A percentile compares a stretch with the other conserved stretches of the same genome.
phyloP scores from a whole-genome alignment of 92 coral and sea anemone species.

The Blastomussa wellsi region DNA sequence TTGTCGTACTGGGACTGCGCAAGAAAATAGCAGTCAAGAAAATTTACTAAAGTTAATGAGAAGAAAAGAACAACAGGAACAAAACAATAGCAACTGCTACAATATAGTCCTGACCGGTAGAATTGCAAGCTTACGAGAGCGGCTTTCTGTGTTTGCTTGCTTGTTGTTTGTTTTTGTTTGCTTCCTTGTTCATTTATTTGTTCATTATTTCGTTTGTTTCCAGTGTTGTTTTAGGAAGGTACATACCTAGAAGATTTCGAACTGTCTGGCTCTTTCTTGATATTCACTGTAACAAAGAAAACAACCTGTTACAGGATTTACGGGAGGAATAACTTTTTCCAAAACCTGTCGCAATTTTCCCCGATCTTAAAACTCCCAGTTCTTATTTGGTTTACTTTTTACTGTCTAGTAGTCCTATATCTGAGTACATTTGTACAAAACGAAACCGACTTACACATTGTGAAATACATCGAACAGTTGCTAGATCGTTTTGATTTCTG shows the following conservation, averaged over 20 bases:
- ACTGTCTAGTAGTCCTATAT: not conserved
- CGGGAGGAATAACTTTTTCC: not conserved
- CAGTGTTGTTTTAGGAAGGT: not conserved
- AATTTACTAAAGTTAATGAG: not conserved
- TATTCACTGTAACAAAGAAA: slow-evolving; percentile 43
- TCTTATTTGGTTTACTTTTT: not conserved
- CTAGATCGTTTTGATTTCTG: too few relatives aligned
- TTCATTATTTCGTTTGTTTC: not conserved
- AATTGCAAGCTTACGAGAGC: not conserved
- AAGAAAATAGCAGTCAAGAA: not conserved
- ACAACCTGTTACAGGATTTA: not conserved
- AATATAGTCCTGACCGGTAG: too few relatives aligned
- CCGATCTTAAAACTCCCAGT: not conserved
- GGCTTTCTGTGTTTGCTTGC: not conserved
- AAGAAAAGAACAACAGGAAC: not conserved
- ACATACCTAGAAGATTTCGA: slow-evolving; percentile 77
- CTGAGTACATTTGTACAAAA: not conserved
- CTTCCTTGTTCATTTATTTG: not conserved
- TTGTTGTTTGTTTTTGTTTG: not conserved
- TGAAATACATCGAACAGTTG: not conserved
- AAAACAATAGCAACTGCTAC: too few relatives aligned
- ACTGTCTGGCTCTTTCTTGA: slow-evolving; percentile 72
- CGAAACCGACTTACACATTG: not conserved
- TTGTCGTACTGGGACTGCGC: slow-evolving; percentile 63
- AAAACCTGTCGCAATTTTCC: not conserved